These are phyloP conservation scores for Taeniopygia guttata DNA, from an alignment of 2,797 vertebrate species.

Conservation along the genomic window DNA sequence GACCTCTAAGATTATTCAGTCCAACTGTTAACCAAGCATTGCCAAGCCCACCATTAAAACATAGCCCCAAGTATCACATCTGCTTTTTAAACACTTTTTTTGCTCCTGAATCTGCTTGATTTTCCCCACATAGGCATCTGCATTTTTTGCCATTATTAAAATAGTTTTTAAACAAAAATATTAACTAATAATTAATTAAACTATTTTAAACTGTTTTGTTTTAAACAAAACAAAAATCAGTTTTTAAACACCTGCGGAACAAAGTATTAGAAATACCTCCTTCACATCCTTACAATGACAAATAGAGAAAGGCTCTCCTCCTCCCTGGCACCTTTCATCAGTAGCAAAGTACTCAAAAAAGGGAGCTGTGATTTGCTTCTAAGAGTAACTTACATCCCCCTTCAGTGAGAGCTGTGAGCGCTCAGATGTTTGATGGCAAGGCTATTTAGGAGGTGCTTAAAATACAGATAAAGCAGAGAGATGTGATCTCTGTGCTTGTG, in stretches of 20 bases:
- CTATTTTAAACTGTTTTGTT: too few relatives aligned
- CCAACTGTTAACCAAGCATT: background rate
- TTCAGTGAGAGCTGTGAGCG: background rate
- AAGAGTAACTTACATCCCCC: background rate
- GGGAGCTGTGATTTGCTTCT: background rate
- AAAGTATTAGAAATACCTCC: background rate
- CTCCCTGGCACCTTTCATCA: background rate
- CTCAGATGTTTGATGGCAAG: background rate
- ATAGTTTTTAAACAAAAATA: background rate
- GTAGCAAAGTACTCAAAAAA: background rate
- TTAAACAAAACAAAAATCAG: background rate
- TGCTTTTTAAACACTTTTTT: background rate
- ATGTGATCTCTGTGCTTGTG: background rate
- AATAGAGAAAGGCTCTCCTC: background rate
- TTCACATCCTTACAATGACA: background rate
- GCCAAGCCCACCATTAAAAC: background rate
- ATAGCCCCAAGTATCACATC: background rate
- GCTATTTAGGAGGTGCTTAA: background rate
- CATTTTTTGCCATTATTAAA: background rate
- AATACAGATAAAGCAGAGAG: background rate
- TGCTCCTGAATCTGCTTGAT: background rate
- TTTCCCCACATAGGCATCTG: background rate
- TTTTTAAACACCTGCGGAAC: background rate
- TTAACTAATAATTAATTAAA: too few relatives aligned
- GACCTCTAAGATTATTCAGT: background rate